Base-by-base conservation (phyloP, 2,888 invertebrate species). In the Heteromurus nitidus region DNA sequence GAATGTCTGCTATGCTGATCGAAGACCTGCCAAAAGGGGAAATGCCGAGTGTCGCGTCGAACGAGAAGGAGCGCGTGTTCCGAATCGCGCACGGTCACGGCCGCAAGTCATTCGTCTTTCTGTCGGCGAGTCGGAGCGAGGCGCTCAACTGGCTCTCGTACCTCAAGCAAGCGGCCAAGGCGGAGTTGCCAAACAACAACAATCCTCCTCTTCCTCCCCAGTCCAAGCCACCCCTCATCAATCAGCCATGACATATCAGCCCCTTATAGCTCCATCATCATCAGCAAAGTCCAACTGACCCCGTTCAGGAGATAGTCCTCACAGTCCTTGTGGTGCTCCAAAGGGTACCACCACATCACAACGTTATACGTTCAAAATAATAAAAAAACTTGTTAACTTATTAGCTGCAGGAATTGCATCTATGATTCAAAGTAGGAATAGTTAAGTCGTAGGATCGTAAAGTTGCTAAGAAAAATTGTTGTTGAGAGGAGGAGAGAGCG, bases 1-100 rank as follows among this genome's bases (percentile, higher is more conserved):
- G 92, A 31, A 91, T 91, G 86, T 88, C 89, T 11, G 90, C 92
- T 7, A 89, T 89, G 26, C 89, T 89, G 76, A 89, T 89, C n/a
- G 87, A 87, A 47, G 82, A 83, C 20, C 77, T 87, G 16, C 84
- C 82, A 9, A 87, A 86, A 69, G 74, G 84, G 13, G 87, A 87
- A 20, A 80, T 75, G 18, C 81, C 70, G 18, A 82, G 68, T 50
- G 65, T 86, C 9, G 62, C 85, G 11, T 70, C 72, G 24, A 47
- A 36, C 3, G 87, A 87, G 50, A 85, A 84, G 74, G 85, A 86
- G 9, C 73, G 85, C 44, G 83, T 84, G 2, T 87, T 87, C 55
- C 76, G 86, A 24, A 81, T 86, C 20, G 84, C 85, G 7, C 85
- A 86, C 80, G 81, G 82, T n/a, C 85, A 85, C 55, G 87, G 87